Evolutionary conservation across 2,113 vertebrate species (phyloP).

Genomic region (Thalassarche chlororhynchos): DNA sequence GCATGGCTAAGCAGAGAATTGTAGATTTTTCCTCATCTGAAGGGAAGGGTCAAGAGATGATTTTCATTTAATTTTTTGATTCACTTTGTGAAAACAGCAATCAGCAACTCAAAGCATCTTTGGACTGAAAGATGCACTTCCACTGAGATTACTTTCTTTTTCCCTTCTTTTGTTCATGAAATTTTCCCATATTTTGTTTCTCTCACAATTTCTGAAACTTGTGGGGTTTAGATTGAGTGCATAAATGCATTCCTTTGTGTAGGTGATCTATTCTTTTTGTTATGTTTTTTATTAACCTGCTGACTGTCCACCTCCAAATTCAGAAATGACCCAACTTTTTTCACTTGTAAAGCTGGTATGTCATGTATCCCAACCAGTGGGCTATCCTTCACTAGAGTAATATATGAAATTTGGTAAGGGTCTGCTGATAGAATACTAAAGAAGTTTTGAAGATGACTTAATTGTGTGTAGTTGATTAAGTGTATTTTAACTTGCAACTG

Average conservation of each 20-base stretch:
- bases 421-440: neutral
- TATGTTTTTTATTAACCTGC: neutral
- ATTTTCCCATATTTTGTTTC: neutral
- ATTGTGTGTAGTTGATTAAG: neutral
- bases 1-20: neutral
- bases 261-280: neutral
- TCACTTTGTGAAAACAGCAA: neutral
- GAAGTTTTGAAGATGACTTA: neutral
- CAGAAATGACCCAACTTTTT: neutral
- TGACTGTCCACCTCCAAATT: neutral
- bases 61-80: neutral
- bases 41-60: neutral
- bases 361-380: neutral
- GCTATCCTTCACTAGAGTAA: neutral
- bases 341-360: neutral
- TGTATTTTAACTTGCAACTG: neutral
- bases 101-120: neutral
- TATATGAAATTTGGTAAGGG: neutral
- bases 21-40: neutral
- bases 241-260: neutral
- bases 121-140: neutral
- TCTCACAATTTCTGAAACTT: neutral
- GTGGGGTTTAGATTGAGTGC: rapidly evolving
- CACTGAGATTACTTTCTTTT: neutral
- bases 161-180: rapidly evolving